Percentiles rank a stretch among this genome's conserved stretches.
These are phyloP conservation scores for Myioborus miniatus DNA, from an alignment of 2,797 vertebrate genomes.

Conservation along the genomic window DNA sequence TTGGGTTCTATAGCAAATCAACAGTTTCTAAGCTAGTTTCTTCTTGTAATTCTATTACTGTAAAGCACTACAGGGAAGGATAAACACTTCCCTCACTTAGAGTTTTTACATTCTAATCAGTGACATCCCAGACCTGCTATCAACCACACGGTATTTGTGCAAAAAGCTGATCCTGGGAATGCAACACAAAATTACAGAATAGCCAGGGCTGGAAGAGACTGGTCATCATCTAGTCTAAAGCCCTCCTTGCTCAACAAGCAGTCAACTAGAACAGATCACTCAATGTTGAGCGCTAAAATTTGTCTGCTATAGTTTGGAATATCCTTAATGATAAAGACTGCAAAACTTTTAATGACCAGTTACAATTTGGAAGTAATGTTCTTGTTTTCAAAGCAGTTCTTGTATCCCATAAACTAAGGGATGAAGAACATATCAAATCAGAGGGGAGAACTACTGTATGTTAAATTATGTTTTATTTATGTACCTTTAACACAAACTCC, in stretches of 20 bases:
- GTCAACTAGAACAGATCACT: background rate
- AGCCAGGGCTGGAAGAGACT: background rate
- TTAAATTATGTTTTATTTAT: background rate
- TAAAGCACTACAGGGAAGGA: background rate
- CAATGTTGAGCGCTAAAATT: background rate
- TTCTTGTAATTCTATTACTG: background rate
- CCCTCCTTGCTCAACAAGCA: rapidly evolving
- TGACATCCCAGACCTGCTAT: background rate
- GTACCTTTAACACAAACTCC: background rate
- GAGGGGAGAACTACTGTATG: background rate
- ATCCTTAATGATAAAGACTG: background rate
- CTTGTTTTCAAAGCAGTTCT: background rate
- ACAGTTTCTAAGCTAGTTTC: background rate
- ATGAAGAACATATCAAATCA: background rate
- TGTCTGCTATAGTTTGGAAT: background rate
- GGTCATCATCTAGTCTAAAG: background rate
- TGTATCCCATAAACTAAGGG: background rate
- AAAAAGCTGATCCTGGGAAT: background rate
- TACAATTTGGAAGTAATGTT: background rate
- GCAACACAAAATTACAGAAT: background rate
- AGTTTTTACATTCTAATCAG: background rate
- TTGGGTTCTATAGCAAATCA: background rate
- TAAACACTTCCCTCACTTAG: background rate
- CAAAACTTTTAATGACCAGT: background rate
- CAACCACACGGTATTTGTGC: background rate